Conservation (phyloP, 2,797 vertebrate genomes). For the Cryptoprocta ferox region DNA sequence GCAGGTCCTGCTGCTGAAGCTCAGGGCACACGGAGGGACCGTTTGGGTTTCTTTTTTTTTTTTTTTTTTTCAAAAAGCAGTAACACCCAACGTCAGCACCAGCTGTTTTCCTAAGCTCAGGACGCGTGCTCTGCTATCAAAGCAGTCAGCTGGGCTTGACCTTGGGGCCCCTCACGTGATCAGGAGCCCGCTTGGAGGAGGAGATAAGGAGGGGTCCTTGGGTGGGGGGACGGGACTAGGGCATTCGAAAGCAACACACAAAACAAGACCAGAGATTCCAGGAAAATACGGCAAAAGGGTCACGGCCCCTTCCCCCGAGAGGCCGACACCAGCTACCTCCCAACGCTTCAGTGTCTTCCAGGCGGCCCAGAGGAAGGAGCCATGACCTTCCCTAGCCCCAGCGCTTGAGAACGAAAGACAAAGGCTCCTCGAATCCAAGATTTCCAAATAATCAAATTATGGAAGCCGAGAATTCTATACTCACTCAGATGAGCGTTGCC, state of each 20-base stretch:
- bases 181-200: neutral
- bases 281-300: neutral
- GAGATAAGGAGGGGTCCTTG: neutral
- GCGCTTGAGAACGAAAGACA: neutral
- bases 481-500: neutral
- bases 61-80: neutral
- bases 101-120: neutral
- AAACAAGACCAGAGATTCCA: neutral
- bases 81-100: rapidly evolving
- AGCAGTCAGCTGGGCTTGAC: neutral
- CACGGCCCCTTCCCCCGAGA: neutral
- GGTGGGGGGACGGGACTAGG: neutral
- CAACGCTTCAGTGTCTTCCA: rapidly evolving
- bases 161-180: neutral
- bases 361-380: neutral
- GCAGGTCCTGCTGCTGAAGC: neutral
- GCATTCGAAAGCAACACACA: neutral
- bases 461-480: neutral
- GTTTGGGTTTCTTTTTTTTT: neutral
- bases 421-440: neutral
- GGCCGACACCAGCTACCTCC: neutral
- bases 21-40: rapidly evolving
- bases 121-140: neutral
- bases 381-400: neutral
- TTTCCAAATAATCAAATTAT: neutral